A percentile compares a stretch with the other conserved stretches of the same genome.
Conservation (phyloP, 1,140 invertebrate species). For the Trialeurodes vaporariorum region DNA sequence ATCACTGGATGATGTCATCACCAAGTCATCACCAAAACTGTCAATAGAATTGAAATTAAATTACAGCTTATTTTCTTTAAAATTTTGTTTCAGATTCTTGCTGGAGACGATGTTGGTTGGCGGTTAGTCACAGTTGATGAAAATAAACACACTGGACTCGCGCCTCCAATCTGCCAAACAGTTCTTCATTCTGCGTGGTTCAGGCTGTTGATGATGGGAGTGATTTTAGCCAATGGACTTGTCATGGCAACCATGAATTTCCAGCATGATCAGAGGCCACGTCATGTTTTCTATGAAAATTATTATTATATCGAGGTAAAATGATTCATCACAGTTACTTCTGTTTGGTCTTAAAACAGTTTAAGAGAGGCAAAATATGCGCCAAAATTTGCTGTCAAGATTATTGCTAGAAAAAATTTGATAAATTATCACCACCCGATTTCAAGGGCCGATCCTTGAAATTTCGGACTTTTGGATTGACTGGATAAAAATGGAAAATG, state of each 20-base stretch:
- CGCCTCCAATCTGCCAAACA: conserved; percentile 74
- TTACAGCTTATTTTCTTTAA: neutral
- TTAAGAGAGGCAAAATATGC: no score
- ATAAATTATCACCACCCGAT: no score
- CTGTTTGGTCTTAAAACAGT: no score
- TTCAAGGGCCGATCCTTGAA: no score
- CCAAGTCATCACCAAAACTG: no score
- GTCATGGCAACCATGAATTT: conserved; percentile 95
- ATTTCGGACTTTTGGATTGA: no score
- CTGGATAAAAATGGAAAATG: no score
- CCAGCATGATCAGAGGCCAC: conserved; percentile 74
- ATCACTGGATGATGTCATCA: no score
- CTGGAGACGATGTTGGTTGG: conserved; percentile 82
- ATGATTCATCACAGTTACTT: no score
- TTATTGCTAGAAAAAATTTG: no score
- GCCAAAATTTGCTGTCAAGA: no score
- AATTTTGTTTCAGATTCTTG: conserved; percentile 56
- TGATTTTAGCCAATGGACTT: conserved; percentile 89
- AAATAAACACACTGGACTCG: conserved; percentile 80
- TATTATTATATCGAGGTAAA: conserved; percentile 92
- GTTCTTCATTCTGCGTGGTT: conserved; percentile 85
- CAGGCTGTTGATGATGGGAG: conserved; percentile 83
- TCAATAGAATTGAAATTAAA: neutral
- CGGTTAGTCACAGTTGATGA: conserved; percentile 89
- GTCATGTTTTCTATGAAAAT: conserved; percentile 70